Percentiles rank a stretch among this genome's conserved stretches.
Evolutionary conservation across 2,113 vertebrate genomes (phyloP).

Genomic region (Pungitius pungitius): DNA sequence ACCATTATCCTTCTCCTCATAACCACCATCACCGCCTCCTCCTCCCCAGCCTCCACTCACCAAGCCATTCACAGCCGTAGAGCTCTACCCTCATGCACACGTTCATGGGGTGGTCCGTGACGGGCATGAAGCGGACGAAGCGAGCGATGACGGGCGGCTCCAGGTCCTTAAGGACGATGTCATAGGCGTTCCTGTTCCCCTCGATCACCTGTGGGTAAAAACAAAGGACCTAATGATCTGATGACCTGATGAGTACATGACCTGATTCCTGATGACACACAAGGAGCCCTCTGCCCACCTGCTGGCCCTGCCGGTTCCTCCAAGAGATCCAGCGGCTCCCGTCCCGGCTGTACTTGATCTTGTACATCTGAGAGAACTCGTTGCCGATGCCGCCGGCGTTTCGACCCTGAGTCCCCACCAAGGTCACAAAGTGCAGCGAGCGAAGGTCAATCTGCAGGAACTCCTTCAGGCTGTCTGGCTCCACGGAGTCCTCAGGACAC

Average conservation of each 20-base stretch:
- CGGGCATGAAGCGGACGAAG: constrained; percentile 94
- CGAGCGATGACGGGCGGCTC: constrained; percentile 94
- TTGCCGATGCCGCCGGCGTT: constrained; percentile 94
- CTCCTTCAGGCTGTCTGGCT: constrained; percentile 91
- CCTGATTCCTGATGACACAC: too few species aligned
- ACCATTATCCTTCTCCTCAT: neutral
- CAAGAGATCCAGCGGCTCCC: constrained; percentile 97
- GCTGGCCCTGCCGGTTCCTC: constrained; percentile 90
- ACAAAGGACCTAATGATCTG: constrained; percentile 2
- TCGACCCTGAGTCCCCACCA: constrained; percentile 96
- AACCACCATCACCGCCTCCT: too few species aligned
- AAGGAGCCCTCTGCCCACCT: constrained; percentile 72
- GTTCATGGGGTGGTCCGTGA: constrained; percentile 95
- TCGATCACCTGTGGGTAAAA: constrained; percentile 86
- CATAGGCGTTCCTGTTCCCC: constrained; percentile 94
- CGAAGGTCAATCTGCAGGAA: constrained; percentile 95
- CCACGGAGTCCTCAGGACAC: constrained; percentile 91
- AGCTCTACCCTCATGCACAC: constrained; percentile 98
- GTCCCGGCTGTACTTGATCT: constrained; percentile 96
- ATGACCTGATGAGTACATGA: too few species aligned
- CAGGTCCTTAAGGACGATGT: constrained; percentile 93
- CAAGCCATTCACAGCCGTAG: constrained; percentile 96
- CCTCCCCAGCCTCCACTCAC: constrained; percentile 73
- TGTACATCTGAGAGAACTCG: constrained; percentile 96
- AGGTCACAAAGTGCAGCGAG: constrained; percentile 93